phyloP scores from a whole-genome alignment of 2,797 vertebrate species.

The Rhinatrema bivittatum region DNA sequence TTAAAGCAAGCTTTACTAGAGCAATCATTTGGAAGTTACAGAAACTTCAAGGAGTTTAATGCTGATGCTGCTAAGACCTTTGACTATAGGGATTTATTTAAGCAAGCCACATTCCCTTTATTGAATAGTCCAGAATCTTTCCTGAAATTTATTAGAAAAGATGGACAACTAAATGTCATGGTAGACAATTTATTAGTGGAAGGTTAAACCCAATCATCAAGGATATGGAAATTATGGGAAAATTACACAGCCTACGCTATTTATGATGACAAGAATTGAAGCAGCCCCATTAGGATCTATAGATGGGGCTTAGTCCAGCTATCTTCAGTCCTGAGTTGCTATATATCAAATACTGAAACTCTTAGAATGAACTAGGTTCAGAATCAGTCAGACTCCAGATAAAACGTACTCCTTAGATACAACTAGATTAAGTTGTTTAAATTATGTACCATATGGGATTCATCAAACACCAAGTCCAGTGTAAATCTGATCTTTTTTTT shows the following conservation, averaged over 20 bases:
- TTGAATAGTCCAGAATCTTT: neutral
- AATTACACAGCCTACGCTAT: constrained; percentile 28
- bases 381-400: constrained; percentile 34
- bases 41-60: neutral
- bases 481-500: constrained; percentile 42
- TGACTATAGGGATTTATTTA: neutral
- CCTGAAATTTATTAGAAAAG: neutral
- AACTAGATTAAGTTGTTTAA: constrained; percentile 50
- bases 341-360: constrained; percentile 17
- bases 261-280: constrained; percentile 21
- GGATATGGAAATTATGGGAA: constrained; percentile 29
- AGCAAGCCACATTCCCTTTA: neutral
- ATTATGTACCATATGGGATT: constrained; percentile 48
- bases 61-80: neutral
- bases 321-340: constrained; percentile 4
- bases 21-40: neutral
- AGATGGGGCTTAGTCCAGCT: neutral
- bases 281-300: neutral
- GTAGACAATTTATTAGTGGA: constrained; percentile 15
- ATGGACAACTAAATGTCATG: neutral
- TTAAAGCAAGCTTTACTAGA: neutral
- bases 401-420: constrained; percentile 33
- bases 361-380: constrained; percentile 31
- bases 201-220: constrained; percentile 9
- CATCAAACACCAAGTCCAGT: constrained; percentile 42